Evolutionary conservation across 2,113 vertebrate species (phyloP), one percentile per base, ranked within the genome.

Genomic region (Microcebus ravelobensis): DNA sequence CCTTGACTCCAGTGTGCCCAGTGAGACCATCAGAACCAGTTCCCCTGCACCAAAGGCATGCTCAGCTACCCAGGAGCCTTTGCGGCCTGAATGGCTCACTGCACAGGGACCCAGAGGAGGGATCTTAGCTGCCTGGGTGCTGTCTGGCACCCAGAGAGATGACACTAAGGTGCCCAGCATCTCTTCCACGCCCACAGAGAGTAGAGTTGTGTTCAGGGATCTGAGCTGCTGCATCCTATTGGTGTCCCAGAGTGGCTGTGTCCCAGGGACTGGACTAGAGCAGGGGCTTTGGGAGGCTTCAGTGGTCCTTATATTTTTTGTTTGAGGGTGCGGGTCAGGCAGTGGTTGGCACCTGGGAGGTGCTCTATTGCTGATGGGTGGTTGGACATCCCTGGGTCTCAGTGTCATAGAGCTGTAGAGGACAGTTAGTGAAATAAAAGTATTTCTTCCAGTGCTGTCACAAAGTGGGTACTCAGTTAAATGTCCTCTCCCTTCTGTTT

Each of bases 341-440:
- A 48, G 39, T 2, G 1, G 20, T 18, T 29, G 4, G 27, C 83
- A 2, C 0, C 0, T 18, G 27, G 3, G 34, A 70, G 45, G 55
- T 50, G 61, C 61, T 48, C 1, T 21, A 1, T 80, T n/a, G 25
- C 15, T 20, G 18, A 21, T 57, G 29, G 42, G 12, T 8, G 11
- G 25, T 13, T 42, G 50, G 73, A 27, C n/a, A 23, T 65, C 25
- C 17, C 67, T 15, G 5, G 9, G 27, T 77, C 70, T 79, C 8
- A 12, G 8, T 57, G 50, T 87, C 50, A 15, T 27, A 13, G 34
- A 36, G 67, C 29, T 36, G 5, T 61, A 59, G 20, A 8, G 11
- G 87, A 82, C 55, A 71, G 9, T 10, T 45, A 34, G 42, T 57
- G 27, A 92, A 45, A 36, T 10, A 14, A 25, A n/a, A 55, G 45